These are phyloP conservation scores for Nematopogon swammerdamellus DNA, from an alignment of 2,888 invertebrate genomes.

Conservation along the genomic window DNA sequence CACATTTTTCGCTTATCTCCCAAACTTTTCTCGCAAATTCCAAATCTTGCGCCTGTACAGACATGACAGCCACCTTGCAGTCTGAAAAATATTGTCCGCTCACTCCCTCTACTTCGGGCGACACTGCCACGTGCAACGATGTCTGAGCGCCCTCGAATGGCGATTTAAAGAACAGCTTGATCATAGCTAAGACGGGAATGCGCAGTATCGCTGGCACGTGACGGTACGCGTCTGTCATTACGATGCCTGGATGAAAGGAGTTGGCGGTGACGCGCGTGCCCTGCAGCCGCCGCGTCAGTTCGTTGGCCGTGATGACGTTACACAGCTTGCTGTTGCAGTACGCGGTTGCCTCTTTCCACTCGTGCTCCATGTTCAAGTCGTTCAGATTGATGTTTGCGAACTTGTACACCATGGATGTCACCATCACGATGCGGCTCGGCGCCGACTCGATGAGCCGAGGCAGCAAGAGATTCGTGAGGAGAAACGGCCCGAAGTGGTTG, in stretches of 20 bases:
- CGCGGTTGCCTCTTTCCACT: constrained; percentile 7
- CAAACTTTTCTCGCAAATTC: constrained; percentile 71
- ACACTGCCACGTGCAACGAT: constrained; percentile 63
- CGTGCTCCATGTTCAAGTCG: too few species aligned
- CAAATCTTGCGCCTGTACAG: constrained; percentile 56
- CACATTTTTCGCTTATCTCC: constrained; percentile 68
- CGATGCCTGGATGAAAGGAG: constrained; percentile 77
- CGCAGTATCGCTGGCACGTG: constrained; percentile 59
- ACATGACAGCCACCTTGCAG: constrained; percentile 59
- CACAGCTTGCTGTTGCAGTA: constrained; percentile 74
- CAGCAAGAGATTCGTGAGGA: constrained; percentile 54
- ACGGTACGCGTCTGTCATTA: constrained; percentile 73
- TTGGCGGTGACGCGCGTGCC: constrained; percentile 69
- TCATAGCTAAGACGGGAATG: constrained; percentile 26
- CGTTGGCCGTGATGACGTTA: constrained; percentile 66
- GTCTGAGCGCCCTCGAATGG: constrained; percentile 75
- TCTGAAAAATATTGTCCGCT: constrained; percentile 76
- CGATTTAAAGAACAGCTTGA: constrained; percentile 62
- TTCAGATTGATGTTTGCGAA: constrained; percentile 25
- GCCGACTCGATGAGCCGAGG: constrained; percentile 65
- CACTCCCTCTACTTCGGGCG: constrained; percentile 63
- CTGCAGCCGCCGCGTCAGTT: constrained; percentile 60
- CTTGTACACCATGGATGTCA: constrained; percentile 66
- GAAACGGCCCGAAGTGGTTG: constrained; percentile 69
- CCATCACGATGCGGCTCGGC: constrained; percentile 64